These are phyloP conservation scores for Hedychridium roseum DNA, from an alignment of 2,888 invertebrate genomes.

Conservation along the genomic window DNA sequence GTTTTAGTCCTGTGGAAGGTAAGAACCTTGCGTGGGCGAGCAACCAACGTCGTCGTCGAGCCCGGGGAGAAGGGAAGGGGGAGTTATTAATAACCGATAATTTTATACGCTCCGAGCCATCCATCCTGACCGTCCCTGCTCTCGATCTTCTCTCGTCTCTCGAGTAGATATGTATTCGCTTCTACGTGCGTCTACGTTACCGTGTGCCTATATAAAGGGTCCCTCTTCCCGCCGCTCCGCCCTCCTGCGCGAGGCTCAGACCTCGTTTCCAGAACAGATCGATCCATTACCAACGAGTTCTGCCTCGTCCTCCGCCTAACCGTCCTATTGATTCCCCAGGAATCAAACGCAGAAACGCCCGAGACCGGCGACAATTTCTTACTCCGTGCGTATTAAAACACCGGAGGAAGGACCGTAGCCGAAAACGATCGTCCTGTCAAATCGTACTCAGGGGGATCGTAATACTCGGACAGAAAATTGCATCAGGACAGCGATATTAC, in stretches of 20 bases:
- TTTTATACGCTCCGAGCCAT: conserved; percentile 50
- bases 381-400: no score
- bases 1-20: no score
- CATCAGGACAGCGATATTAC: no score
- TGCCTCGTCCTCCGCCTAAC: not conserved
- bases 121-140: conserved; percentile 25
- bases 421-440: no score
- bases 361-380: no score
- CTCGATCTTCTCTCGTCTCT: conserved; percentile 17
- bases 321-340: conserved; percentile 8
- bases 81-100: conserved; percentile 58
- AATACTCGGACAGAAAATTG: no score
- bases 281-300: conserved; percentile 3
- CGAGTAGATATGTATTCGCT: not conserved
- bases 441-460: not conserved
- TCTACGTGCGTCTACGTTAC: conserved; percentile 7
- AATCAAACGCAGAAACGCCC: no score
- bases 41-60: no score
- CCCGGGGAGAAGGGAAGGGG: no score
- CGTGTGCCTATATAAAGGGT: conserved; percentile 17
- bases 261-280: conserved; percentile 17
- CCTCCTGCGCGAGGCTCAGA: conserved; percentile 5
- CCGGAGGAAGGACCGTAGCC: no score
- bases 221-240: conserved; percentile 24
- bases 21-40: no score